These are phyloP conservation scores for Stichodactyla helianthus DNA, from an alignment of 64 coral and sea anemone genomes.

Conservation along the genomic window DNA sequence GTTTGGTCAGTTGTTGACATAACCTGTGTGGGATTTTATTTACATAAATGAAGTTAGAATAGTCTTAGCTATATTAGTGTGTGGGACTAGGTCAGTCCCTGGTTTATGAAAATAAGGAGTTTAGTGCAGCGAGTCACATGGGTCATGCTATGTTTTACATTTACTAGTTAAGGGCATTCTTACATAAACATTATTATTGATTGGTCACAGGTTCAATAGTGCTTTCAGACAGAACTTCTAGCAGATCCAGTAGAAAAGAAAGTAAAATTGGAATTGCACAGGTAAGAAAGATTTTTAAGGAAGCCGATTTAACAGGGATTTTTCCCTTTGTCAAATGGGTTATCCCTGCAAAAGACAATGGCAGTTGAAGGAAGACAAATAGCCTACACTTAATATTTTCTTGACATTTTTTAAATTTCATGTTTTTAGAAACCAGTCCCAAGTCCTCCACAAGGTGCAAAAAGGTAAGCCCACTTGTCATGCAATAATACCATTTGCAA, in stretches of 20 bases:
- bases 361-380: too few relatives aligned
- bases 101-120: too few relatives aligned
- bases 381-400: background rate
- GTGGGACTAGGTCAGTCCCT: too few relatives aligned
- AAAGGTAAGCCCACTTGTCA: constrained; percentile 6
- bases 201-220: constrained; percentile 31
- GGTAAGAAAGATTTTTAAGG: background rate
- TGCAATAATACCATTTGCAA: background rate
- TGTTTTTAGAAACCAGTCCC: background rate
- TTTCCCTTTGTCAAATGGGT: background rate
- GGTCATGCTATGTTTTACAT: too few relatives aligned
- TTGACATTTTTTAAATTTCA: background rate
- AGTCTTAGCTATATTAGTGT: too few relatives aligned
- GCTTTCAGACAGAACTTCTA: constrained; percentile 63
- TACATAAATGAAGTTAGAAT: too few relatives aligned
- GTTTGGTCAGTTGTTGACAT: too few relatives aligned
- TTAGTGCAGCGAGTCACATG: too few relatives aligned
- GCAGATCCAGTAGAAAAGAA: constrained; percentile 53
- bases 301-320: background rate
- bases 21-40: too few relatives aligned
- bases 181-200: background rate
- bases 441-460: constrained; percentile 19
- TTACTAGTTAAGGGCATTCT: too few relatives aligned
- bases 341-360: background rate
- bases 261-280: constrained; percentile 33